Conservation (phyloP, 2,113 vertebrate species). For the Talpa occidentalis region DNA sequence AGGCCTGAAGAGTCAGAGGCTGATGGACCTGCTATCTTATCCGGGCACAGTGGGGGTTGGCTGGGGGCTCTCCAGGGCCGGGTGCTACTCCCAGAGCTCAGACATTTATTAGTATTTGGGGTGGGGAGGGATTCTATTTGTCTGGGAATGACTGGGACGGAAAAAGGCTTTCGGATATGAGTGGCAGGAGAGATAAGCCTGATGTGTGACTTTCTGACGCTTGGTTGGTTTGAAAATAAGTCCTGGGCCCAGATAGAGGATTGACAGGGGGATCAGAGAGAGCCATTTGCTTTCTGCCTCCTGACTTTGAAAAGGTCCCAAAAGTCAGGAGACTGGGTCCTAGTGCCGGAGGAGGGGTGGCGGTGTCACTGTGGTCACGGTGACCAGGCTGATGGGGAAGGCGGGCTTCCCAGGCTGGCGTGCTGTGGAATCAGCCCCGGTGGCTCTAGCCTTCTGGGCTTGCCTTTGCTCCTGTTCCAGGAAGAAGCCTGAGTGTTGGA, state of each 20-base stretch:
- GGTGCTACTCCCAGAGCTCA: constrained; percentile 29
- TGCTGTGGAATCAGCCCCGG: background rate
- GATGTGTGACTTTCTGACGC: constrained; percentile 78
- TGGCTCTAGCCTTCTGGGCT: background rate
- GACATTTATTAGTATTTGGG: constrained; percentile 61
- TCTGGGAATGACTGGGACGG: constrained; percentile 43
- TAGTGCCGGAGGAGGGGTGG: background rate
- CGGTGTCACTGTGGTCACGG: background rate
- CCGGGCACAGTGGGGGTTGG: fast-evolving
- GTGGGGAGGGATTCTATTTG: constrained; percentile 59
- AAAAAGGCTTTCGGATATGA: constrained; percentile 75
- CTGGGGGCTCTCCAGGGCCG: background rate
- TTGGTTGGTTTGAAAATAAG: constrained; percentile 82
- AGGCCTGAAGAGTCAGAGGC: background rate
- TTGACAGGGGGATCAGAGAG: constrained; percentile 75
- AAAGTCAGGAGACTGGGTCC: constrained; percentile 50
- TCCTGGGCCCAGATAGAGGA: constrained; percentile 63
- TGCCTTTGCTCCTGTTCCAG: background rate
- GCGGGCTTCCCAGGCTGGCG: background rate
- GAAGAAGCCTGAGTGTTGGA: background rate
- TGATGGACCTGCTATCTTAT: background rate
- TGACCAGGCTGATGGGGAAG: background rate
- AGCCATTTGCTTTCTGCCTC: constrained; percentile 56
- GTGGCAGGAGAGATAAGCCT: constrained; percentile 81
- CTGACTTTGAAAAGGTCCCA: constrained; percentile 61